Base-by-base conservation (phyloP, 2,888 invertebrate genomes). In the Chloromyia formosa region DNA sequence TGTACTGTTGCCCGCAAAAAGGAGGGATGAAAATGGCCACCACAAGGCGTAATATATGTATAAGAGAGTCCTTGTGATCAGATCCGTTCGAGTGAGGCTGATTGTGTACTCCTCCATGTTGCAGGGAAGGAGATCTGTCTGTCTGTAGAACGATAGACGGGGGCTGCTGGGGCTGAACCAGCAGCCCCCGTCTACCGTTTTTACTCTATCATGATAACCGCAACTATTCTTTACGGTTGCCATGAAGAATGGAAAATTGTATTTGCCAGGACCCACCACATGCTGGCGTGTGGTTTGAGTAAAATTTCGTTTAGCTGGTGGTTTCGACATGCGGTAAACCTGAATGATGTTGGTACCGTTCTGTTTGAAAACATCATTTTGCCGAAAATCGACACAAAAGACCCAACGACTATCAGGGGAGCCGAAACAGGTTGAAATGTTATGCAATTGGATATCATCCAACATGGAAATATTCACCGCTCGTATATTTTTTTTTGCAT, bases 221-320 rank as follows among this genome's bases (percentile, higher is more conserved):
- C 66, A 66, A 66, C 66, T 14, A 66, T 66, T 66, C 66, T 66
- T 66, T 66, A 66, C 45, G 66, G 66, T 49, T 66, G 14, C 66
- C 66, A 66, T 66, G 66, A 66, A 66, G 66, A 66, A 66, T 66
- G 66, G 66, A 49, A 66, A 66, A 66, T 66, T 66, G 45, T 66
- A 66, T 66, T 49, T 23, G 49, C 66, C 42, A 49, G 66, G 66
- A 45, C 42, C n/a, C 66, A 35, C 66, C 66, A 66, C 49, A 45
- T 66, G 66, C 35, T 66, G 49, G 49, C 14, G 49, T 66, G 66
- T 66, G 66, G 66, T 66, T 66, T 66, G 66, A 66, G 66, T 66
- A 49, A 66, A 66, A 66, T 66, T 49, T 35, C 66, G 66, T 66
- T 66, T 66, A 66, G 66, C 66, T 66, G 45, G 66, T 66, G 66